These are phyloP conservation scores for Xyrichtys novacula DNA, from an alignment of 2,797 vertebrate genomes.

Conservation along the genomic window DNA sequence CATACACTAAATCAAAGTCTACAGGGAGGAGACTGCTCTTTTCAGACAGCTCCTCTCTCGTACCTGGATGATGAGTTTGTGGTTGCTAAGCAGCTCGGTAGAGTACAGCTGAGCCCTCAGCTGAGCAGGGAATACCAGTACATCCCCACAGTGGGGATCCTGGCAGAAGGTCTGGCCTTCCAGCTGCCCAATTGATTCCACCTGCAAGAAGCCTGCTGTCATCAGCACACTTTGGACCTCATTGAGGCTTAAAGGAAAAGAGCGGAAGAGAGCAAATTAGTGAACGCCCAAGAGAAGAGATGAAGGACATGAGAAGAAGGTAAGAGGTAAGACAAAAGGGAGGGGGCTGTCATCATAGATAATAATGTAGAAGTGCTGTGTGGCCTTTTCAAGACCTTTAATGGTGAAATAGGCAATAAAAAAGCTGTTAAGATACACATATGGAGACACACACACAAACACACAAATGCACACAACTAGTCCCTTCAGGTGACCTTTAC, in stretches of 20 bases:
- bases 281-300: conserved; percentile 5
- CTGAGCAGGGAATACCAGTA: conserved; percentile 87
- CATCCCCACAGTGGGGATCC: conserved; percentile 89
- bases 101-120: conserved; percentile 85
- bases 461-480: conserved; percentile 28
- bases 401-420: conserved; percentile 42
- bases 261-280: conserved; percentile 29
- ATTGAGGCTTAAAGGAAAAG: conserved; percentile 79
- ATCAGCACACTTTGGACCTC: conserved; percentile 84
- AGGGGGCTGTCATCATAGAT: conserved; percentile 38
- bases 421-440: conserved; percentile 41
- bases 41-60: conserved; percentile 13
- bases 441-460: conserved; percentile 16
- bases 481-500: conserved; percentile 79
- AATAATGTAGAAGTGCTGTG: conserved; percentile 32
- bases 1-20: conserved; percentile 21
- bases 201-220: conserved; percentile 83
- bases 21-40: conserved; percentile 15
- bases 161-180: conserved; percentile 83
- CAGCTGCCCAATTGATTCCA: conserved; percentile 82
- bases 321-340: conserved; percentile 23
- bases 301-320: background rate
- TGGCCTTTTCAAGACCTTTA: conserved; percentile 49
- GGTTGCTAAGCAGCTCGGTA: conserved; percentile 83
- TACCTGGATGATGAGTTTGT: conserved; percentile 92